Percentiles rank a stretch among this genome's conserved stretches.
Conservation (phyloP, 2,888 invertebrate genomes). For the Megamerina dolium region DNA sequence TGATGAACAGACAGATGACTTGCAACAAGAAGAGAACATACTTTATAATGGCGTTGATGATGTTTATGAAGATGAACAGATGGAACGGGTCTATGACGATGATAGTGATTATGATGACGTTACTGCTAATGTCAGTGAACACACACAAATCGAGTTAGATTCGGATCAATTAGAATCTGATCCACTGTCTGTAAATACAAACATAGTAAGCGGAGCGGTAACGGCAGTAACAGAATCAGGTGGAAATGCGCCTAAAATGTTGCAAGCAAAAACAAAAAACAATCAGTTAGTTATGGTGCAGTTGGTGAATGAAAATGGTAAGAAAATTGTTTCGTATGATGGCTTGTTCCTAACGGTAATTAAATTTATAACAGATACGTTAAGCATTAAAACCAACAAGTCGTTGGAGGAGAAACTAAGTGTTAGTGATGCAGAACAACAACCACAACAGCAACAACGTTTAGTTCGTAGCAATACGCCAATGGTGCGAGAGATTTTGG, state of each 20-base stretch:
- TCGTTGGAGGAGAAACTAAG: no score
- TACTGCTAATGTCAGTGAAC: no score
- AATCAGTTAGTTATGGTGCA: slow-evolving; percentile 20
- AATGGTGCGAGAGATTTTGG: slow-evolving; percentile 57
- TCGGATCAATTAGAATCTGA: not conserved
- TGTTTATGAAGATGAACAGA: slow-evolving; percentile 1
- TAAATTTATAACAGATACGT: no score
- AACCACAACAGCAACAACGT: not conserved
- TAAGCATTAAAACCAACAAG: no score
- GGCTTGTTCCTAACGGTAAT: no score
- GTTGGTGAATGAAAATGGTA: slow-evolving; percentile 18
- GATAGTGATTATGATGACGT: slow-evolving; percentile 3
- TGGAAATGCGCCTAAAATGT: slow-evolving; percentile 5
- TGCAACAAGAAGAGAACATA: slow-evolving; percentile 4
- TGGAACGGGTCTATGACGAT: slow-evolving; percentile 5
- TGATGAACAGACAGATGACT: slow-evolving; percentile 5
- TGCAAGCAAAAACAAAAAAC: slow-evolving; percentile 14
- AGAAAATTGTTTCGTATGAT: slow-evolving; percentile 8
- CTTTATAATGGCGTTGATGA: slow-evolving; percentile 3
- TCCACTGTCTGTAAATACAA: slow-evolving; percentile 4
- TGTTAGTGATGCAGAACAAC: no score
- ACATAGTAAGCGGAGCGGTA: not conserved
- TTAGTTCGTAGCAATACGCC: slow-evolving; percentile 27
- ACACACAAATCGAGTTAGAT: not conserved
- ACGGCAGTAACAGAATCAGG: not conserved